These are phyloP conservation scores for Spodoptera picta DNA, from an alignment of 2,888 invertebrate genomes.

Conservation along the genomic window DNA sequence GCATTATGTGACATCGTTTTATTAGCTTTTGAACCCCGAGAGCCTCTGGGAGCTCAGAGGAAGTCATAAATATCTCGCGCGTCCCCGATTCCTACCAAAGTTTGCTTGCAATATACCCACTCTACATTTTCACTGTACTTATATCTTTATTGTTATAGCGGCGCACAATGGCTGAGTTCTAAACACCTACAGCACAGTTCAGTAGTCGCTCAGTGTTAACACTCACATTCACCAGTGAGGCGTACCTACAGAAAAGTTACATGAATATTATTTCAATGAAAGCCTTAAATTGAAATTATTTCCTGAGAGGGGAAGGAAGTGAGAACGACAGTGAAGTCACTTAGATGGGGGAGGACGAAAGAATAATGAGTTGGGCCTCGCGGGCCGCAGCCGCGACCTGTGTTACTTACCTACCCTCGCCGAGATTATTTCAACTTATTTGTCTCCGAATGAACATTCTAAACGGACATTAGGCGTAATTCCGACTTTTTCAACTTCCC, in stretches of 20 bases:
- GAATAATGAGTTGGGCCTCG: constrained; percentile 76
- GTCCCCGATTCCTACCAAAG: constrained; percentile 77
- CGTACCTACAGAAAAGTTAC: constrained; percentile 60
- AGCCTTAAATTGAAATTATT: constrained; percentile 79
- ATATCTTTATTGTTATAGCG: constrained; percentile 63
- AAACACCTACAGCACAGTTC: constrained; percentile 56
- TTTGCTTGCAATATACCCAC: constrained; percentile 72
- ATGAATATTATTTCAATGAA: constrained; percentile 73
- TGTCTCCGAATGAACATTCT: constrained; percentile 71
- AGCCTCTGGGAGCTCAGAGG: constrained; percentile 73
- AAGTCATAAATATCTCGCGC: constrained; percentile 82
- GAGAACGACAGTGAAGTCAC: constrained; percentile 81
- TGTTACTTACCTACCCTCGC: constrained; percentile 58
- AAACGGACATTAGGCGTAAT: constrained; percentile 68
- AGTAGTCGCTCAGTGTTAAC: constrained; percentile 42
- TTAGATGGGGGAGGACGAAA: constrained; percentile 74
- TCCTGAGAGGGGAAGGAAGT: constrained; percentile 79
- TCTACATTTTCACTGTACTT: constrained; percentile 61
- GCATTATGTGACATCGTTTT: constrained; percentile 78
- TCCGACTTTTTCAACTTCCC: constrained; percentile 66
- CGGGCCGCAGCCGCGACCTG: constrained; percentile 64
- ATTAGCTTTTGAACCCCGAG: constrained; percentile 79
- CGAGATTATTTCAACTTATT: constrained; percentile 79
- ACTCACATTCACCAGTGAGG: constrained; percentile 41
- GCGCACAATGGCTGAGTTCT: constrained; percentile 56